Percentiles rank a stretch among this genome's conserved stretches.
Conservation (phyloP, 2,113 vertebrate genomes). For the Microtus oregoni region DNA sequence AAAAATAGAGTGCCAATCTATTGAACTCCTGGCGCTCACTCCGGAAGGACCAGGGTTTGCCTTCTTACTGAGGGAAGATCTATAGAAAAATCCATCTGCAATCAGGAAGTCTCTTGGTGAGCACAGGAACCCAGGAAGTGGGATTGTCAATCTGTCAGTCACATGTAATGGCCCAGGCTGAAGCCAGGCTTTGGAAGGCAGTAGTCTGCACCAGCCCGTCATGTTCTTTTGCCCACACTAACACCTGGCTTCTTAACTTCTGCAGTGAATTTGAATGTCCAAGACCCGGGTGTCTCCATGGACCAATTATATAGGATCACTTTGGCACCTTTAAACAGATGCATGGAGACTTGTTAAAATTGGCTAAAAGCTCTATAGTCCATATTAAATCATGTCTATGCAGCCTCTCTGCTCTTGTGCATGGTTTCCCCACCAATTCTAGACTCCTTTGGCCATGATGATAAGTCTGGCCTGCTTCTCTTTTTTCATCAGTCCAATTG, state of each 20-base stretch:
- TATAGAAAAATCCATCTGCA: background rate
- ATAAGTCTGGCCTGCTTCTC: background rate
- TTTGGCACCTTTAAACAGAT: background rate
- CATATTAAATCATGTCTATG: background rate
- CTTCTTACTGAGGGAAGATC: conserved; percentile 2
- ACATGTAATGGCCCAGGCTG: rapidly evolving
- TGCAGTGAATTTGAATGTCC: background rate
- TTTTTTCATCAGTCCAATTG: background rate
- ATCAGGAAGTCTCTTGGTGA: background rate
- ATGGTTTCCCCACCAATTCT: background rate
- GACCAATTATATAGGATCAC: background rate
- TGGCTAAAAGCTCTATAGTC: background rate
- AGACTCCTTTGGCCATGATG: background rate
- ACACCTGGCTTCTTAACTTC: background rate
- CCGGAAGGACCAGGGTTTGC: background rate
- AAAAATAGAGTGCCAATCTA: background rate
- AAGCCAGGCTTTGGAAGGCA: background rate
- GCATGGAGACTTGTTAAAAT: background rate
- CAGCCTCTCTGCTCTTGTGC: rapidly evolving
- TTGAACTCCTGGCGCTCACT: background rate
- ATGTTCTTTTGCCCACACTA: background rate
- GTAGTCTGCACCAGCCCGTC: rapidly evolving
- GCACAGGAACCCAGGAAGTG: background rate
- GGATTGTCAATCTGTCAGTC: background rate
- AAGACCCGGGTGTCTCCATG: background rate